These are phyloP conservation scores for Anguilla japonica DNA, from an alignment of 2,113 vertebrate species.

Conservation along the genomic window DNA sequence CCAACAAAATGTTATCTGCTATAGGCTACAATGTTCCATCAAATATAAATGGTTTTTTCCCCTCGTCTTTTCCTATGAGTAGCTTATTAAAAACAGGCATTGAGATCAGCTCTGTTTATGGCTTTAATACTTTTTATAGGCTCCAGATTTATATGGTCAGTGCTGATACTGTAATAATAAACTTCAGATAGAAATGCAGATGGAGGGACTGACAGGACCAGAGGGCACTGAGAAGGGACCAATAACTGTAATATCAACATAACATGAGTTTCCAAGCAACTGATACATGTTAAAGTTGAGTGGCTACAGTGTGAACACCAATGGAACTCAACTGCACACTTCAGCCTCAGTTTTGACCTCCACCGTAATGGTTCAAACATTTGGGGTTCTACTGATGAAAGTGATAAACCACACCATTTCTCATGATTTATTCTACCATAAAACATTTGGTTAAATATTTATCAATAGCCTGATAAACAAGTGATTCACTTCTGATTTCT, in stretches of 20 bases:
- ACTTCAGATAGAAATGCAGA: background rate
- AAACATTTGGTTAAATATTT: background rate
- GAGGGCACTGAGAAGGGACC: background rate
- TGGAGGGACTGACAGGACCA: background rate
- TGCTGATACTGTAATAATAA: background rate
- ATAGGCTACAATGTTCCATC: background rate
- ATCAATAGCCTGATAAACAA: background rate
- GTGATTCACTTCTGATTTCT: background rate
- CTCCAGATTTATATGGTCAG: background rate
- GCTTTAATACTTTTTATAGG: background rate
- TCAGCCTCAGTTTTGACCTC: background rate
- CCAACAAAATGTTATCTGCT: background rate
- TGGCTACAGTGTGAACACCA: background rate
- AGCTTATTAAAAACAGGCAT: background rate
- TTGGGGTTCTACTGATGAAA: background rate
- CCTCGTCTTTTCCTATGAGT: background rate
- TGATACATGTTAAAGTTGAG: background rate
- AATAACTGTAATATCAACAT: background rate
- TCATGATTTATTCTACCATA: background rate
- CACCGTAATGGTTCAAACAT: too few species aligned
- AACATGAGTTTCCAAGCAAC: background rate
- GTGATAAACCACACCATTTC: background rate
- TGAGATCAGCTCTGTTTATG: background rate
- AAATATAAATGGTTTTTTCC: background rate
- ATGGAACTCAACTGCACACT: too few species aligned